phyloP scores from a whole-genome alignment of 1,140 invertebrate genomes.

The Pachypsylla venusta region DNA sequence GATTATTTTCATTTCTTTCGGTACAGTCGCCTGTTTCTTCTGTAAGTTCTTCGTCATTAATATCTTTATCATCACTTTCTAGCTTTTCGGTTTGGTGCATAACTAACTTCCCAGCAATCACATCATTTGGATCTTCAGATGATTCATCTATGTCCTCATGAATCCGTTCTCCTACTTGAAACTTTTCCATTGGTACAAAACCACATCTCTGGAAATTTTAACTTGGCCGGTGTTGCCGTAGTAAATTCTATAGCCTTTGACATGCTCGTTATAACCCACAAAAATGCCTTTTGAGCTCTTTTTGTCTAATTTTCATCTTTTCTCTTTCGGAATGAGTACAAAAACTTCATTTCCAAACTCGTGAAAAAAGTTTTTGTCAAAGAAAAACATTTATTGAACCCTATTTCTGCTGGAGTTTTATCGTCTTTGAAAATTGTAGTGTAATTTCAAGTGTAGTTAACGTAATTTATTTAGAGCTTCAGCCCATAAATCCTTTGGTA shows the following conservation, averaged over 20 bases:
- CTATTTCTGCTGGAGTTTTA: slow-evolving; percentile 27
- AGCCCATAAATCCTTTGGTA: slow-evolving; percentile 14
- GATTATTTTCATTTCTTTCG: neutral
- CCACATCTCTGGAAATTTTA: slow-evolving; percentile 15
- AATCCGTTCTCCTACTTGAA: neutral
- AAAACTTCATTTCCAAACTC: neutral
- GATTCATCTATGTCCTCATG: neutral
- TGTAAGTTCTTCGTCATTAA: neutral
- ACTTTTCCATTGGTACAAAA: slow-evolving; percentile 6
- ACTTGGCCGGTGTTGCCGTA: neutral
- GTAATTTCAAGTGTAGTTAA: slow-evolving; percentile 13
- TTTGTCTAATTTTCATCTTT: slow-evolving; percentile 10
- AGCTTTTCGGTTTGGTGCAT: neutral
- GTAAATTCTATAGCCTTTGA: slow-evolving; percentile 20
- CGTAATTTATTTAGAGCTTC: slow-evolving; percentile 10
- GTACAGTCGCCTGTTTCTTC: no score
- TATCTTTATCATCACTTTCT: neutral
- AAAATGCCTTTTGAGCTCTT: slow-evolving; percentile 8
- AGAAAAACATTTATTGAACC: slow-evolving; percentile 20
- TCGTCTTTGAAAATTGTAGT: slow-evolving; percentile 21
- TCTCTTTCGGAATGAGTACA: no score
- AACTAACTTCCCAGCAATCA: neutral
- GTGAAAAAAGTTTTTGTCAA: slow-evolving; percentile 12
- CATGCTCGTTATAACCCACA: slow-evolving; percentile 16
- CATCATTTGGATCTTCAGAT: neutral